Percentiles rank a stretch among this genome's conserved stretches.
These are phyloP conservation scores for Callimorpha dominula DNA, from an alignment of 2,888 invertebrate species.

Conservation along the genomic window DNA sequence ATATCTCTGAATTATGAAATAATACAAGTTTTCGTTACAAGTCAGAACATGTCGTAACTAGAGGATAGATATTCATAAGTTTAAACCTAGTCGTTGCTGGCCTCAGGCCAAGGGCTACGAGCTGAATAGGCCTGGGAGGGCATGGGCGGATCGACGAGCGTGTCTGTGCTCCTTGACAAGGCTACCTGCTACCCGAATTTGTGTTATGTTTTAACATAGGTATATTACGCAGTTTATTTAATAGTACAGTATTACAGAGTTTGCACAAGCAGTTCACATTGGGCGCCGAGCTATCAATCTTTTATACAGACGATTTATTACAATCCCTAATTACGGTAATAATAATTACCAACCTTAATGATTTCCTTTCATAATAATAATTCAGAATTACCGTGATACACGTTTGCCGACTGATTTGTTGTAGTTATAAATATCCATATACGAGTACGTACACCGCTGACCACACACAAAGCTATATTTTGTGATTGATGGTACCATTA, in stretches of 20 bases:
- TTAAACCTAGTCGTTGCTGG: neutral
- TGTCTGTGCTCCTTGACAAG: constrained; percentile 1
- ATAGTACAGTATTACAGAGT: constrained; percentile 16
- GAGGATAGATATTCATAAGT: neutral
- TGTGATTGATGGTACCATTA: constrained; percentile 62
- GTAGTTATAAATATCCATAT: constrained; percentile 61
- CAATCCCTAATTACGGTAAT: constrained; percentile 34
- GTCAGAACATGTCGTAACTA: neutral
- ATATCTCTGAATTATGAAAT: neutral
- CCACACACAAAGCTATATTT: constrained; percentile 59
- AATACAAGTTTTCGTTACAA: neutral
- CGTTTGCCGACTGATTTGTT: constrained; percentile 55
- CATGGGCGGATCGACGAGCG: neutral
- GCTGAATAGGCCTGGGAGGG: neutral
- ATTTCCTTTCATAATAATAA: constrained; percentile 47
- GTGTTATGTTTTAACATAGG: neutral
- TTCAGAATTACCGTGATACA: constrained; percentile 52
- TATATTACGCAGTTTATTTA: neutral
- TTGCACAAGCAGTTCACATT: constrained; percentile 22
- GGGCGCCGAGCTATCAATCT: constrained; percentile 37
- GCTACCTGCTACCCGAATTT: constrained; percentile 2
- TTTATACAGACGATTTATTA: constrained; percentile 38
- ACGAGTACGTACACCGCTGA: constrained; percentile 45
- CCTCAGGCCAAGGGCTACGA: constrained; percentile 1
- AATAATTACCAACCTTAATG: constrained; percentile 47